Percentiles rank a stretch among this genome's conserved stretches.
Conservation (phyloP, 2,113 vertebrate species). For the Serinus canaria region DNA sequence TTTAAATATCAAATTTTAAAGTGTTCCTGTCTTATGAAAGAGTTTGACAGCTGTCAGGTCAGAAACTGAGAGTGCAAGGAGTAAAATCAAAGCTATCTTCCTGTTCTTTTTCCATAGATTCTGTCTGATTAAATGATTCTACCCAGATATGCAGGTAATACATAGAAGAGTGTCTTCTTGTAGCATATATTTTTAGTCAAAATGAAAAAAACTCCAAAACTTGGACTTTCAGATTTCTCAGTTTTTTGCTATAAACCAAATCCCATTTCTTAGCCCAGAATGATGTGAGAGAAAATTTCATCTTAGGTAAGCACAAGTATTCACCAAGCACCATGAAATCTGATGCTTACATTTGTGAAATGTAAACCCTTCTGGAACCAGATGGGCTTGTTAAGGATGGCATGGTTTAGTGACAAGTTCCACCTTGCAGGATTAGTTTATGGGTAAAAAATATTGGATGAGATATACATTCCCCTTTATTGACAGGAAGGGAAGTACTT, state of each 20-base stretch:
- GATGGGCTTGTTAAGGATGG: background rate
- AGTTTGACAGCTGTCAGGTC: slow-evolving; percentile 12
- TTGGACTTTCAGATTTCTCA: background rate
- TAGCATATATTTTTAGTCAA: background rate
- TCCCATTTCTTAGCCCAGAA: background rate
- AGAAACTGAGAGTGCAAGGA: background rate
- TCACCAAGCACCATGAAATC: background rate
- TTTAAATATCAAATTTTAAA: background rate
- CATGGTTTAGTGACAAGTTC: background rate
- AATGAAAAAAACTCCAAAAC: background rate
- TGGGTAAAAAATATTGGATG: background rate
- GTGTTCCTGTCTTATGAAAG: background rate
- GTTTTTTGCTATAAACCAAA: background rate
- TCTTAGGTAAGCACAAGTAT: background rate
- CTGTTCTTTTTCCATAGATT: background rate
- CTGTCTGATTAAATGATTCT: background rate
- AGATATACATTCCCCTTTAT: background rate
- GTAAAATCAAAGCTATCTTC: background rate
- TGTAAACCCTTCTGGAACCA: background rate
- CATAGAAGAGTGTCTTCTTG: background rate
- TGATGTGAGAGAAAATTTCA: background rate
- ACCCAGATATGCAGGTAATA: background rate
- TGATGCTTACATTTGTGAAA: background rate
- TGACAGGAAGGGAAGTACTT: background rate
- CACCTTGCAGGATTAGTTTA: background rate